A percentile compares a stretch with the other conserved stretches of the same genome.
Evolutionary conservation across 2,113 vertebrate genomes (phyloP).

Genomic region (Mastomys natalensis): DNA sequence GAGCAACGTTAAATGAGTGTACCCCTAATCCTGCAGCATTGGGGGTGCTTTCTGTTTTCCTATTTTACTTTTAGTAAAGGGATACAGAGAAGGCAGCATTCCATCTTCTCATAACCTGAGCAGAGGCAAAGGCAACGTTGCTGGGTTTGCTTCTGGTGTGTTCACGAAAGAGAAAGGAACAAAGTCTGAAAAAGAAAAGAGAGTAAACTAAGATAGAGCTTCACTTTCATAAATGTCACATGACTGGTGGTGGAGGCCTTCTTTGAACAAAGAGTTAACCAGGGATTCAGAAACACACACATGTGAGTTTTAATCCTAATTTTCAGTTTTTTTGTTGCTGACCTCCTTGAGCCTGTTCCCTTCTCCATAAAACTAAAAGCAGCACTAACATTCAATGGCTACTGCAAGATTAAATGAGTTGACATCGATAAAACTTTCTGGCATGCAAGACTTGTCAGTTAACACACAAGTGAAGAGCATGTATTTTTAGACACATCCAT

Average conservation of each 20-base stretch:
- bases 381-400: background rate
- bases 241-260: background rate
- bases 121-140: conserved; percentile 7
- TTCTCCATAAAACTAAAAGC: background rate
- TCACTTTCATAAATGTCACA: background rate
- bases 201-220: background rate
- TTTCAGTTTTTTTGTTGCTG: background rate
- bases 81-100: background rate
- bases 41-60: conserved; percentile 46
- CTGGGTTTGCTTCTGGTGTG: background rate
- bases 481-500: background rate
- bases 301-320: conserved; percentile 6
- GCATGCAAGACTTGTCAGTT: background rate
- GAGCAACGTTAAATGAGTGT: conserved; percentile 40
- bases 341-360: background rate
- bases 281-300: background rate
- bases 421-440: background rate
- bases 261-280: background rate
- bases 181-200: background rate
- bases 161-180: background rate
- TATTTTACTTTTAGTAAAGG: conserved; percentile 43
- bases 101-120: conserved; percentile 3
- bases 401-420: background rate
- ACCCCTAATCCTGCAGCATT: background rate
- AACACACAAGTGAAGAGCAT: background rate